Evolutionary conservation across 2,113 vertebrate species (phyloP).

Genomic region (Cervus canadensis): DNA sequence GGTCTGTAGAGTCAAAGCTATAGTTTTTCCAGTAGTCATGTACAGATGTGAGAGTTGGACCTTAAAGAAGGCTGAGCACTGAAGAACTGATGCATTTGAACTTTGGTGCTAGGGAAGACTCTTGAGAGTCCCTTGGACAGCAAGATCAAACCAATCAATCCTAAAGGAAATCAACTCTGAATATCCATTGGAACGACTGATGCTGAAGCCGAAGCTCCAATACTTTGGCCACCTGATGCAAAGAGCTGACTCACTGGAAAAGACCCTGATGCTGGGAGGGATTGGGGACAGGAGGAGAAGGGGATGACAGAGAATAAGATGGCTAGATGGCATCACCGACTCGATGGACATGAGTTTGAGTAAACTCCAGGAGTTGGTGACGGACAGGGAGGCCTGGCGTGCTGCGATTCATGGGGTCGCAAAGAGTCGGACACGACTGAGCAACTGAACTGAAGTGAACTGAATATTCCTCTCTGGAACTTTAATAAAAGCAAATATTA

Average conservation of each 20-base stretch:
- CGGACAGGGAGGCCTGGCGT: background rate
- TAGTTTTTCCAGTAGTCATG: background rate
- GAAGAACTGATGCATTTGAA: background rate
- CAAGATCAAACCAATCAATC: background rate
- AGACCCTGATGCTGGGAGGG: background rate
- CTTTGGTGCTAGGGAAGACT: background rate
- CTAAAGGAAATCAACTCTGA: background rate
- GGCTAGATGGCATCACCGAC: background rate
- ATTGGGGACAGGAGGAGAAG: background rate
- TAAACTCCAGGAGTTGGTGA: background rate
- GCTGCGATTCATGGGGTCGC: rapidly evolving
- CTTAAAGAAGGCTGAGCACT: background rate
- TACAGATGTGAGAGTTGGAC: background rate
- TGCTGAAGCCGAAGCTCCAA: background rate
- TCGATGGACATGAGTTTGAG: background rate
- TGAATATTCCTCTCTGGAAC: background rate
- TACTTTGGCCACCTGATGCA: background rate
- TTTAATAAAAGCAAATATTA: background rate
- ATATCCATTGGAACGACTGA: background rate
- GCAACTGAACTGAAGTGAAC: background rate
- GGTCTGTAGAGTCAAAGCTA: background rate
- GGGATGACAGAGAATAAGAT: background rate
- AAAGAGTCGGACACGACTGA: background rate
- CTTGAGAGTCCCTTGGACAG: background rate
- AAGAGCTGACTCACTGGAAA: background rate